Conservation (phyloP, 2,797 vertebrate species). For the Chrysocyon brachyurus region DNA sequence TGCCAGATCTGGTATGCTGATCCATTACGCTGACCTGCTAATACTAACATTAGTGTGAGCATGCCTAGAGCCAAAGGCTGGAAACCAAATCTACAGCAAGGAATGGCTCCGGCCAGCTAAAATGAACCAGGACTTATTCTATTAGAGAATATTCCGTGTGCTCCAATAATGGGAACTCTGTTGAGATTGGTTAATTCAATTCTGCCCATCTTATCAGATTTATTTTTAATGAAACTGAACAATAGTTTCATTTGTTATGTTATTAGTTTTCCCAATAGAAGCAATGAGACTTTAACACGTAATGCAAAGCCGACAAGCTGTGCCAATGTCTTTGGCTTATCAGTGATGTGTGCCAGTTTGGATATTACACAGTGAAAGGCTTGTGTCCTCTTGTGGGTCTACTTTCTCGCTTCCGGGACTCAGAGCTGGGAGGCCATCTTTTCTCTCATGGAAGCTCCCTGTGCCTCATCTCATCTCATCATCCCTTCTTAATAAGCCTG, state of each 20-base stretch:
- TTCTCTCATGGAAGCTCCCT: slow-evolving; percentile 55
- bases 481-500: background rate
- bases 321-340: slow-evolving; percentile 86
- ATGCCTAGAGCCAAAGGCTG: slow-evolving; percentile 78
- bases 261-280: slow-evolving; percentile 89
- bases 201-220: slow-evolving; percentile 90
- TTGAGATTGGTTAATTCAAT: slow-evolving; percentile 89
- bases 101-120: slow-evolving; percentile 82
- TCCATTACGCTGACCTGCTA: slow-evolving; percentile 82
- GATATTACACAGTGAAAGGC: slow-evolving; percentile 73
- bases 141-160: slow-evolving; percentile 86
- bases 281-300: slow-evolving; percentile 78
- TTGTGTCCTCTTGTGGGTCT: slow-evolving; percentile 70
- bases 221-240: slow-evolving; percentile 91
- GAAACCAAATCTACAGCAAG: slow-evolving; percentile 70
- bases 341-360: slow-evolving; percentile 79
- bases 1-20: slow-evolving; percentile 77
- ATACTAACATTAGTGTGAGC: slow-evolving; percentile 78
- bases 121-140: slow-evolving; percentile 86
- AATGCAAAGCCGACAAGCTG: slow-evolving; percentile 76
- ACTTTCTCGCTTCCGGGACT: slow-evolving; percentile 54
- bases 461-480: background rate
- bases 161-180: slow-evolving; percentile 87
- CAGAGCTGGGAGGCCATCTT: slow-evolving; percentile 70
- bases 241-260: slow-evolving; percentile 89